A percentile compares a stretch with the other conserved stretches of the same genome.
Evolutionary conservation across 1,140 invertebrate genomes (phyloP).

Genomic region (Globodera rostochiensis): DNA sequence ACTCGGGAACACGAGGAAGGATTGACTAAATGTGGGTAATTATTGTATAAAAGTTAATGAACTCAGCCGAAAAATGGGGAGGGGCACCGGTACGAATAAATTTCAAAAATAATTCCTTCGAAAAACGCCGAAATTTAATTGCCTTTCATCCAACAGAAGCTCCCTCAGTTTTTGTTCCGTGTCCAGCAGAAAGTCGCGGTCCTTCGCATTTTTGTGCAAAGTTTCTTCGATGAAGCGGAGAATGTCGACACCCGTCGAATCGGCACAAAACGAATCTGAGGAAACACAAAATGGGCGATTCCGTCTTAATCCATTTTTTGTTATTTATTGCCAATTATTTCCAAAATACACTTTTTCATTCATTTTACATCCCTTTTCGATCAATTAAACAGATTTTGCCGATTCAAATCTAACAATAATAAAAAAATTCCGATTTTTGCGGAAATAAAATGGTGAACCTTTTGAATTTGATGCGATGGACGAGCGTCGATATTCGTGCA

Average conservation of each 20-base stretch:
- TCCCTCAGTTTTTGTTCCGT: conserved; percentile 35
- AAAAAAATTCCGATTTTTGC: no score
- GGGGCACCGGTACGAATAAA: background rate
- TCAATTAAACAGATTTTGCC: no score
- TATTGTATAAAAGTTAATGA: background rate
- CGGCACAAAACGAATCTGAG: conserved; percentile 39
- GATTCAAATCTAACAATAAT: no score
- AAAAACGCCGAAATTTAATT: background rate
- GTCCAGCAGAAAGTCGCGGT: conserved; percentile 36
- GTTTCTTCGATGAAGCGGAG: conserved; percentile 34
- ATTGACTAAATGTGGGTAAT: conserved; percentile 14
- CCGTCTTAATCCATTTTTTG: background rate
- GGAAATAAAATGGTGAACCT: background rate
- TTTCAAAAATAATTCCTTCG: background rate
- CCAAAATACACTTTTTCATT: no score
- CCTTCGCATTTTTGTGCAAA: conserved; percentile 44
- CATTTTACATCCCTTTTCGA: no score
- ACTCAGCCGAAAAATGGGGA: background rate
- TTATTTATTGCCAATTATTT: no score
- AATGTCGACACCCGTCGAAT: conserved; percentile 41
- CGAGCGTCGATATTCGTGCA: conserved; percentile 8
- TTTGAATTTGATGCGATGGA: conserved; percentile 9
- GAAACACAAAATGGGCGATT: background rate
- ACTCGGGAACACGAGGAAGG: conserved; percentile 26
- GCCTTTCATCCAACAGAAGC: conserved; percentile 38